Base-by-base conservation (phyloP, 2,113 vertebrate species). In the Oxygymnocypris stewartii region DNA sequence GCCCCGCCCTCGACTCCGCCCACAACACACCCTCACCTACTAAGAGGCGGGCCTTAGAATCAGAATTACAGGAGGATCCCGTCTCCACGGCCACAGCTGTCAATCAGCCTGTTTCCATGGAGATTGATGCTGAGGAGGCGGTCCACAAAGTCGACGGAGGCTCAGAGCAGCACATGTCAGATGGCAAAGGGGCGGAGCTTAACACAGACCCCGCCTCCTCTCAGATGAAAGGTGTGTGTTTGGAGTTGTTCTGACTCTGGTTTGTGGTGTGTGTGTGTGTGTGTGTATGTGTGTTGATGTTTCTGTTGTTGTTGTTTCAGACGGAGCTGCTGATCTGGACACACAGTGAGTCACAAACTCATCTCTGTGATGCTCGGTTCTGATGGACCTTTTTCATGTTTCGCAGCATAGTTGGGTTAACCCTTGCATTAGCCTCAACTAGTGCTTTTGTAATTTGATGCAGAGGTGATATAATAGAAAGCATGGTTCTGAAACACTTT, bases 261-360 rank as follows among this genome's bases (percentile, higher is more conserved):
- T 35, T 31, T 40, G 13, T 51, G 18, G 42, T 18, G 14, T 35
- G 40, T 77, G 44, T 79, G 74, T 47, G 25, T 63, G n/a, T n/a
- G n/a, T n/a, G n/a, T n/a, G n/a, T n/a, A n/a, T n/a, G n/a, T n/a
- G 69, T 65, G 59, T 28, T 12, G 44, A 12, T 63, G 28, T 82
- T 14, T 9, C 12, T 9, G 18, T 47, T 71, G 11, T 80, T 74
- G 13, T 31, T 78, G n/a, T n/a, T n/a, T 25, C 35, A 83, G 81
- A 83, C n/a, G 47, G 20, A 69, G 44, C 44, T 4, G 42, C 37
- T 18, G 69, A 40, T 37, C 57, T 31, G 57, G 59, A 89, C 35
- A 37, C 49, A 20, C 35, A 76, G 87, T 88, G 42, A 88, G 88
- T 49, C 47, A 49, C 11, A 12, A 9, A 44, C 44, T 11, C 44